Evolutionary conservation across 2,888 invertebrate genomes (phyloP).

Genomic region (Phytoseiulus persimilis): DNA sequence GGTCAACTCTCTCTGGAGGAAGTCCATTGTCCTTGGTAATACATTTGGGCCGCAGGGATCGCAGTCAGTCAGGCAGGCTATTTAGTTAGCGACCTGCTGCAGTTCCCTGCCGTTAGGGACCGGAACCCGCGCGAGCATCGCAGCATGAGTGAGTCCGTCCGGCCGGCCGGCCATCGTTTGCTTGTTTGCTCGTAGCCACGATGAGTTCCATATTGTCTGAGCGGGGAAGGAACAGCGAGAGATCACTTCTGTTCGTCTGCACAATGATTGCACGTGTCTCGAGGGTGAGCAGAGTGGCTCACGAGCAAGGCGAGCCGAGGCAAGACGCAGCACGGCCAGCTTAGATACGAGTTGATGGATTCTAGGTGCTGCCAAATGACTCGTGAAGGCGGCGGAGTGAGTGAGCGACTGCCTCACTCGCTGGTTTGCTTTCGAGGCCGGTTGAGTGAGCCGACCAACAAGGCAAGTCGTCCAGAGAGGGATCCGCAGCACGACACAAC

Average conservation of each 20-base stretch:
- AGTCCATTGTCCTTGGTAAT: background rate
- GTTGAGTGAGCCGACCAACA: background rate
- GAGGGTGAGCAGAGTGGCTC: background rate
- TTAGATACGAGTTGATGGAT: constrained; percentile 5
- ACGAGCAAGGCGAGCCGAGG: background rate
- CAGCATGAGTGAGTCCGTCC: background rate
- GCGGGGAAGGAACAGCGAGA: background rate
- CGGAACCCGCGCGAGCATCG: background rate
- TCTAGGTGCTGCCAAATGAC: constrained; percentile 5
- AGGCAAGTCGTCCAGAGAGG: background rate
- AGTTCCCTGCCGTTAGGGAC: background rate
- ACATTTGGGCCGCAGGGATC: background rate
- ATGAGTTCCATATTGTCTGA: background rate
- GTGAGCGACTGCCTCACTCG: background rate
- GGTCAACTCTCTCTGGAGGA: constrained; percentile 5
- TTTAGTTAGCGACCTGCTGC: background rate
- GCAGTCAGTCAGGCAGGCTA: background rate
- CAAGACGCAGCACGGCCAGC: background rate
- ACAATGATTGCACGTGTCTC: background rate
- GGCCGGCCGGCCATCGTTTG: background rate
- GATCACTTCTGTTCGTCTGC: background rate
- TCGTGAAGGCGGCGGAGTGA: background rate
- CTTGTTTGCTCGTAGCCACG: background rate
- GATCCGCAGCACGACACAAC: background rate
- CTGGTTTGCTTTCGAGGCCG: background rate